Evolutionary conservation across 37 sponge, comb jelly and placozoan species (phyloP).

Genomic region (Tethya wilhelma): DNA sequence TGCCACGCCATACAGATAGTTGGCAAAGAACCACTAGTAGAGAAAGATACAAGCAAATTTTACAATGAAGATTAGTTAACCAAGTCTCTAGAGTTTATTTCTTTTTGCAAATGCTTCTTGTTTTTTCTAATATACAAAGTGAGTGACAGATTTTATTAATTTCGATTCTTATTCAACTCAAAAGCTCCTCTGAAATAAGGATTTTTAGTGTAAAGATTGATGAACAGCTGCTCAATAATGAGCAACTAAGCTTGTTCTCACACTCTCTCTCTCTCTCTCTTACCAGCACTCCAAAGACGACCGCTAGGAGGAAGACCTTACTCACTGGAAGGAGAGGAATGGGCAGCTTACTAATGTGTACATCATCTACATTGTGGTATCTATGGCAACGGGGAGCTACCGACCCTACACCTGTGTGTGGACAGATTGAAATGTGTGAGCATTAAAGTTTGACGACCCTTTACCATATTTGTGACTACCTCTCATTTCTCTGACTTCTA

Average conservation of each 20-base stretch:
- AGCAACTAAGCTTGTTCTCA: background rate
- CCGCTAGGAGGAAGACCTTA: constrained; percentile 43
- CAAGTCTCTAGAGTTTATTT: no score
- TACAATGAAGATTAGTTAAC: background rate
- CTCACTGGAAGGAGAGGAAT: constrained; percentile 38
- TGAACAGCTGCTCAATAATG: no score
- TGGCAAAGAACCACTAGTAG: constrained; percentile 90
- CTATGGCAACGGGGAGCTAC: background rate
- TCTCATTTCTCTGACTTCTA: constrained; percentile 63
- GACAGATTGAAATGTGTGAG: background rate
- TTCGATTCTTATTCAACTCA: no score
- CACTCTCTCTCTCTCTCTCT: background rate
- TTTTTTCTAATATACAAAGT: no score
- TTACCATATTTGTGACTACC: constrained; percentile 3
- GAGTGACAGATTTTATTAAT: no score
- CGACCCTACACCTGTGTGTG: background rate
- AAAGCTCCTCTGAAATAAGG: no score
- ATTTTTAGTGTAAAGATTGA: no score
- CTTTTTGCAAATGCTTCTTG: no score
- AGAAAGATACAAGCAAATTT: background rate
- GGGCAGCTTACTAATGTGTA: background rate
- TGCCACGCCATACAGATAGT: constrained; percentile 78
- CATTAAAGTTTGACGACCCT: background rate
- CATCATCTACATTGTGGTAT: background rate
- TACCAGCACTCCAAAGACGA: constrained; percentile 80